phyloP scores from a whole-genome alignment of 2,797 vertebrate species.

The Morelia viridis region DNA sequence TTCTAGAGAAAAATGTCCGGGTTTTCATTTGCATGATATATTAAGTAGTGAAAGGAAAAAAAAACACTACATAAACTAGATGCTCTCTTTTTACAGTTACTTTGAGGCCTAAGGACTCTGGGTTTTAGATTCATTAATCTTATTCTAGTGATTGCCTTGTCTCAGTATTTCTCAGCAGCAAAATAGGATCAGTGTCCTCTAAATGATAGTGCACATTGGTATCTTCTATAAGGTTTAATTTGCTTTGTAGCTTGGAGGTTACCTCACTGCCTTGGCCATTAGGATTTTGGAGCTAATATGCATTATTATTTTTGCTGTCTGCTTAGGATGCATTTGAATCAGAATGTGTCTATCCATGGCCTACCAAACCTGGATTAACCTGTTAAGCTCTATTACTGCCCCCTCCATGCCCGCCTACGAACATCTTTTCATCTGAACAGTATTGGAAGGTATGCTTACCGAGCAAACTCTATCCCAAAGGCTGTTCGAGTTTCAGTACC shows the following conservation, averaged over 20 bases:
- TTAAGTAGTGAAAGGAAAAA: neutral
- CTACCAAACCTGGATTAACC: neutral
- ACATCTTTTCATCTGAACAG: too few species aligned
- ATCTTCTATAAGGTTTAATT: neutral
- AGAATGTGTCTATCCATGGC: neutral
- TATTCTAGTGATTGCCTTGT: neutral
- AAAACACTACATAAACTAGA: neutral
- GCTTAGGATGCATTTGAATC: neutral
- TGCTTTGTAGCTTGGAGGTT: neutral
- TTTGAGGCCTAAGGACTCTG: neutral
- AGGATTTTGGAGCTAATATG: neutral
- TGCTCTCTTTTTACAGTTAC: neutral
- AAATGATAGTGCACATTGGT: neutral
- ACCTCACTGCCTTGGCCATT: neutral
- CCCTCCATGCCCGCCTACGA: neutral
- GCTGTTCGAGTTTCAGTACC: slow-evolving; percentile 95
- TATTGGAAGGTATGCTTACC: slow-evolving; percentile 71
- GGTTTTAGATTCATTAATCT: neutral
- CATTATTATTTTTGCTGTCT: neutral
- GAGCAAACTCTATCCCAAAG: slow-evolving; percentile 90
- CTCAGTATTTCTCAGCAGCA: neutral
- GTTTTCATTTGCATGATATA: neutral
- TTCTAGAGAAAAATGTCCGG: neutral
- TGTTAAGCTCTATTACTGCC: neutral
- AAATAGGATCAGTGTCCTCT: neutral